These are phyloP conservation scores for Temnothorax nylanderi DNA, from an alignment of 1,140 invertebrate species.

Conservation along the genomic window DNA sequence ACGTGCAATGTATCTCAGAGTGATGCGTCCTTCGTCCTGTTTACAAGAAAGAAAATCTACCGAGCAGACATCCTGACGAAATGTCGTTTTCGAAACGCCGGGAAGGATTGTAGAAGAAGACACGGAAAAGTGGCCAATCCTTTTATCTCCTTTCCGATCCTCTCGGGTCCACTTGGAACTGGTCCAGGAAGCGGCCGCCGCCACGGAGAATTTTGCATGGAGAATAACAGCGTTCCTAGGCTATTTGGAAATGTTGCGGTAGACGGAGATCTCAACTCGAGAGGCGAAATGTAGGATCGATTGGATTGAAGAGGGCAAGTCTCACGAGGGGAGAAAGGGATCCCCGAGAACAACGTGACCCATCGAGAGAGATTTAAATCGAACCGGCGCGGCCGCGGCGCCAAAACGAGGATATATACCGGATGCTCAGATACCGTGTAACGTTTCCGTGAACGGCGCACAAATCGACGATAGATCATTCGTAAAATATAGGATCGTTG, in stretches of 20 bases:
- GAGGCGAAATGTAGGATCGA: constrained; percentile 33
- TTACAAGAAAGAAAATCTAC: constrained; percentile 36
- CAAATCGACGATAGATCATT: constrained; percentile 43
- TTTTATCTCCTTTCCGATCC: background rate
- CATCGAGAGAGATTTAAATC: constrained; percentile 29
- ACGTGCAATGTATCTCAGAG: background rate
- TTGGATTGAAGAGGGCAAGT: constrained; percentile 23
- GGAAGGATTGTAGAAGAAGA: background rate
- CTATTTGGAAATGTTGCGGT: constrained; percentile 40
- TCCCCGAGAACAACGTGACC: background rate
- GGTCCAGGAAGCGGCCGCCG: constrained; percentile 11
- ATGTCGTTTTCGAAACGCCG: background rate
- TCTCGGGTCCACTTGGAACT: constrained; percentile 41
- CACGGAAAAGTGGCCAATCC: background rate
- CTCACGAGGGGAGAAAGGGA: background rate
- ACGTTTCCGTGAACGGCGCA: background rate
- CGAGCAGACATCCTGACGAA: background rate
- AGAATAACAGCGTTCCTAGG: constrained; percentile 38
- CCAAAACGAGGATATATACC: background rate
- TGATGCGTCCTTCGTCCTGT: background rate
- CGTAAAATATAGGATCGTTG: constrained; percentile 45
- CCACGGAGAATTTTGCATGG: constrained; percentile 41
- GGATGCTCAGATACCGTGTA: background rate
- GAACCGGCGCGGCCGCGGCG: background rate
- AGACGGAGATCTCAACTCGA: constrained; percentile 40